These are phyloP conservation scores for Oligia fasciuncula DNA, from an alignment of 2,888 invertebrate species.

Conservation along the genomic window DNA sequence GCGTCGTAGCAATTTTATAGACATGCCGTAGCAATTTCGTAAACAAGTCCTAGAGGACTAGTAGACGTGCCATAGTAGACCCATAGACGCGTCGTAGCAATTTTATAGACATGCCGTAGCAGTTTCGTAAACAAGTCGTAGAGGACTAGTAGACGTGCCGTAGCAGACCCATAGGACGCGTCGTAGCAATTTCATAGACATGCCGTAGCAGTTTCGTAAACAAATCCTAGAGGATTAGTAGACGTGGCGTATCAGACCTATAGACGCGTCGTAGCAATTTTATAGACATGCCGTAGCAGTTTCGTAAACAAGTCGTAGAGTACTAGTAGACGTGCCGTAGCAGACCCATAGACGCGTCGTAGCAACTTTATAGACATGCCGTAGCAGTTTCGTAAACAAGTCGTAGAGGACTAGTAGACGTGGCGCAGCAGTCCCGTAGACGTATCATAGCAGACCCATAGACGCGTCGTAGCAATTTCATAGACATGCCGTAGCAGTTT, in stretches of 20 bases:
- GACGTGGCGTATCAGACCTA: too few relatives aligned
- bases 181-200: neutral
- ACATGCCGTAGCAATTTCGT: neutral
- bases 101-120: neutral
- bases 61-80: neutral
- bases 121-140: neutral
- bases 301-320: neutral
- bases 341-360: too few relatives aligned
- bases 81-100: too few relatives aligned
- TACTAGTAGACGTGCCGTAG: neutral
- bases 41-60: too few relatives aligned
- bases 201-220: neutral
- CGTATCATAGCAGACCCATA: too few relatives aligned
- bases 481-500: too few relatives aligned
- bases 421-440: too few relatives aligned
- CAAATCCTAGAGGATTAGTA: neutral
- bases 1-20: neutral
- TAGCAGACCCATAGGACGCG: neutral
- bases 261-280: too few relatives aligned
- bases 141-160: neutral
- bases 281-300: neutral
- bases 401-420: too few relatives aligned
- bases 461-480: too few relatives aligned
- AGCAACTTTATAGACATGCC: neutral
- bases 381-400: too few relatives aligned